Conservation (phyloP, 2,113 vertebrate species). For the Paradoxurus hermaphroditus region DNA sequence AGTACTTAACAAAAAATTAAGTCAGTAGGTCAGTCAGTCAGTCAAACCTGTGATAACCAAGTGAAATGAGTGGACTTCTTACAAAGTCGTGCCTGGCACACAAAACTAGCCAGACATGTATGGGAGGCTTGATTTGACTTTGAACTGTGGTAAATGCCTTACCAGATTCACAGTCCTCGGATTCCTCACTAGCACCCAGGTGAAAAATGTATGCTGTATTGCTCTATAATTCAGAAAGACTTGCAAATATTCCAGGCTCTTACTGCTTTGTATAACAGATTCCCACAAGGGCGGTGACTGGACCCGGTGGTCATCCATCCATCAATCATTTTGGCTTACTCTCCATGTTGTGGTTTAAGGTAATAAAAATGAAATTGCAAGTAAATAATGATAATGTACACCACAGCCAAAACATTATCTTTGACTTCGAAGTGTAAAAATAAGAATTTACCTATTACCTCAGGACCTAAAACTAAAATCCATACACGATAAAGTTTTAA, state of each 20-base stretch:
- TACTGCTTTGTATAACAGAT: slow-evolving; percentile 20
- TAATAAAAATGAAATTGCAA: slow-evolving; percentile 77
- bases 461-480: slow-evolving; percentile 19
- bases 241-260: neutral
- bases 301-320: slow-evolving; percentile 25
- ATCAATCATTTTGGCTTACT: slow-evolving; percentile 58
- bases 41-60: neutral
- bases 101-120: neutral
- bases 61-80: neutral
- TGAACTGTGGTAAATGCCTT: neutral
- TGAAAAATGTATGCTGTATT: neutral
- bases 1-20: neutral
- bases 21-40: no score
- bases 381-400: slow-evolving; percentile 65
- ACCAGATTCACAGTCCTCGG: neutral
- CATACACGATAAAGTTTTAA: slow-evolving; percentile 22
- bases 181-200: neutral
- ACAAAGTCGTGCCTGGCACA: neutral
- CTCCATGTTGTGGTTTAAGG: slow-evolving; percentile 63
- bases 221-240: slow-evolving; percentile 10
- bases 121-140: neutral
- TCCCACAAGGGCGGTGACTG: neutral
- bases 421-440: slow-evolving; percentile 70
- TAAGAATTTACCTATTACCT: neutral
- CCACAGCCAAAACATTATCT: slow-evolving; percentile 31